A percentile compares a stretch with the other conserved stretches of the same genome.
phyloP scores from a whole-genome alignment of 2,113 vertebrate genomes.

The Chauna torquata region DNA sequence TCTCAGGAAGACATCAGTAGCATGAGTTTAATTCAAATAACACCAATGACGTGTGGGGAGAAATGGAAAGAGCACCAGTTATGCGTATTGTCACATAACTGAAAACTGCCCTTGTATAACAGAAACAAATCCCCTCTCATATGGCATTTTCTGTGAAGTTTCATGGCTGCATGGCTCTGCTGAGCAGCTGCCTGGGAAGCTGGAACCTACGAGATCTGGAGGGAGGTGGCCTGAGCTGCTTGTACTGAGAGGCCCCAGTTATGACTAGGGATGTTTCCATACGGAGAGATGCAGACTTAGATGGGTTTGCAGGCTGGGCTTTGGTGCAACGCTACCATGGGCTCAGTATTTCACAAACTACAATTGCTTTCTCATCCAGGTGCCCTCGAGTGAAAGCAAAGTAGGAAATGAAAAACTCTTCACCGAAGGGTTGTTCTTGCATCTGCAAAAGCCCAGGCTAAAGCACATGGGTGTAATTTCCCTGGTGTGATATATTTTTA shows the following conservation, averaged over 20 bases:
- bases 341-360: neutral
- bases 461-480: neutral
- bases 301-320: neutral
- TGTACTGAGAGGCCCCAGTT: too few relatives aligned
- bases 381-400: neutral
- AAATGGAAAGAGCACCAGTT: neutral
- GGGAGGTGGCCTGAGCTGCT: fast-evolving
- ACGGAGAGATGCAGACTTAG: neutral
- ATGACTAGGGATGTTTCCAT: neutral
- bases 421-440: neutral
- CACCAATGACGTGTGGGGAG: neutral
- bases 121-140: neutral
- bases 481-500: neutral
- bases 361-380: neutral
- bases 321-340: neutral
- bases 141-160: neutral
- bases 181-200: neutral
- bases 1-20: neutral
- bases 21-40: neutral
- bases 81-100: neutral
- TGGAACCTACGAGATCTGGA: neutral
- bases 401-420: neutral
- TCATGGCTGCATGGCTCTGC: neutral
- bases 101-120: neutral
- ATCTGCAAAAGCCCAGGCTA: neutral